Evolutionary conservation across 1,140 invertebrate genomes (phyloP).

Genomic region (Lerema accius): DNA sequence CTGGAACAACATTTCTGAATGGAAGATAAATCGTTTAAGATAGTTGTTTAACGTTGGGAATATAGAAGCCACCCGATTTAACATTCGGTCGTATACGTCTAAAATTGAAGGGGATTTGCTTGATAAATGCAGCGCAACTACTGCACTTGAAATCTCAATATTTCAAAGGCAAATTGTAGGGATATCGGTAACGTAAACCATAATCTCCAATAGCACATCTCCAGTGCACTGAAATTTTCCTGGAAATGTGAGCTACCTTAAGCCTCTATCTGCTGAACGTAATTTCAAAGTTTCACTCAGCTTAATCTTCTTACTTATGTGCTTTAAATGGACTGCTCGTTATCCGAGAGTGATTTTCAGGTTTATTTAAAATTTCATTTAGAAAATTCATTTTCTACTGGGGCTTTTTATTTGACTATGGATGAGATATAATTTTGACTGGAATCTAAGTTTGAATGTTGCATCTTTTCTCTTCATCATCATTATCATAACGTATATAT

Average conservation of each 20-base stretch:
- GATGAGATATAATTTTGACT: no score
- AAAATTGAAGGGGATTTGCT: not conserved
- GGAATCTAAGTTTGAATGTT: no score
- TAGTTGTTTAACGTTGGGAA: no score
- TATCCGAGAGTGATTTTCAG: not conserved
- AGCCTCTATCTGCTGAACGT: conserved; percentile 12
- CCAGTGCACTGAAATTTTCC: conserved; percentile 2
- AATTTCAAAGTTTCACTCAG: conserved; percentile 20
- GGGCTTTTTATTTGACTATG: no score
- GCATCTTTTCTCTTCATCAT: no score
- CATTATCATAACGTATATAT: no score
- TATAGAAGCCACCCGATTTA: no score
- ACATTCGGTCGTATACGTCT: no score
- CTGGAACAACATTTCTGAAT: no score
- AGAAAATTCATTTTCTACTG: no score
- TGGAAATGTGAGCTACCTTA: conserved; percentile 3
- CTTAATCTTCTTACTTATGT: conserved; percentile 20
- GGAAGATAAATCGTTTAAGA: no score
- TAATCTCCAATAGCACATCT: conserved; percentile 9
- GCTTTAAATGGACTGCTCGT: conserved; percentile 10
- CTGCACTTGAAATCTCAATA: not conserved
- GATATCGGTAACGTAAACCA: not conserved
- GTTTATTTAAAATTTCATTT: not conserved
- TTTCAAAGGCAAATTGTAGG: conserved; percentile 2
- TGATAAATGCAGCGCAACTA: not conserved